Evolutionary conservation across 2,113 vertebrate species (phyloP), one percentile per base, ranked within the genome.

Genomic region (Pluvianellus socialis): DNA sequence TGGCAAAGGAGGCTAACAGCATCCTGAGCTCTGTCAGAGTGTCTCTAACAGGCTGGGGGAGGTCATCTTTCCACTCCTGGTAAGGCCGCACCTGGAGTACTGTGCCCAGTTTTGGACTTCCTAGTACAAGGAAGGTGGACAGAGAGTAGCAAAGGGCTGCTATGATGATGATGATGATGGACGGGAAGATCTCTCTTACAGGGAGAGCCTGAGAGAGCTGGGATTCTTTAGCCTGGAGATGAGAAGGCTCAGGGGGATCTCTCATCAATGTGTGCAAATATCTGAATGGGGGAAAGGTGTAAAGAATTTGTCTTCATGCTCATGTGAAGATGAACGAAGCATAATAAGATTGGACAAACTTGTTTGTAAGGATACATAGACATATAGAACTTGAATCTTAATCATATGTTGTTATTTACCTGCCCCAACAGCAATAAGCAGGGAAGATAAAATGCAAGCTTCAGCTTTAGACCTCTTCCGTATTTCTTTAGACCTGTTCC

Each of bases 211-310:
- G 44, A 45, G 38, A n/a, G 53, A 12, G 4, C 18, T 76, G 50
- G 26, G 7, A 16, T 65, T 52, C 44, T 59, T 79, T 27, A 59
- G 14, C 58, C 13, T 59, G 38, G 32, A 44, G 33, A 79, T 55
- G 24, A 50, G 35, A 66, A 47, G 47, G 59, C 18, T 35, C 1
- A 4, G 4, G 14, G 12, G 7, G 14, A 6, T 4, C 13, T 72
- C 33, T 83, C 24, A n/a, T 52, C 24, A 53, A 19, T n/a, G 11
- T n/a, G 33, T 45, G 21, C 13, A 45, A 19, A 40, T 52, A 58
- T 21, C 9, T 63, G 42, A 63, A 50, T 12, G 13, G 21, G 5
- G 11, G 0, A 47, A 0, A 0, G 9, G 12, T 12, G 50, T 58
- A 15, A 71, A 72, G 52, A 50, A n/a, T n/a, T 74, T 21, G 6